Percentiles rank a stretch among this genome's conserved stretches.
Conservation (phyloP, 2,888 invertebrate genomes). For the Patella ulyssiponensis region DNA sequence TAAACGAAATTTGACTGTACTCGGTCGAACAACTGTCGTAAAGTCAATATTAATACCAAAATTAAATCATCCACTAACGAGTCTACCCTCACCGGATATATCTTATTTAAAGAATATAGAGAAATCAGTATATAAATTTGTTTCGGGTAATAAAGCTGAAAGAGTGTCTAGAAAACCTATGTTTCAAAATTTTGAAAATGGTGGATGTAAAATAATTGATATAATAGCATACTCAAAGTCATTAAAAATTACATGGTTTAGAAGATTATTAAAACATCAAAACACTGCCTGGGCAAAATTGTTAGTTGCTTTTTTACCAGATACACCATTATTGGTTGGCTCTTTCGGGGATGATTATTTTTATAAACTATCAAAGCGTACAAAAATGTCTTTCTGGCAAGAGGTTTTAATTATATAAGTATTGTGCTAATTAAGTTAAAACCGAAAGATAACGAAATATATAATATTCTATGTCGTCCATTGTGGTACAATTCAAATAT, state of each 20-base stretch:
- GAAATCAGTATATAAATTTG: neutral
- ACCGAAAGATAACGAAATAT: no score
- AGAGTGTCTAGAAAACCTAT: neutral
- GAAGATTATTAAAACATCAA: neutral
- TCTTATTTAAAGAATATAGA: neutral
- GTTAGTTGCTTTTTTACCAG: neutral
- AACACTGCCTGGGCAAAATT: neutral
- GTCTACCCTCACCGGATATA: neutral
- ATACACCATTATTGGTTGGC: neutral
- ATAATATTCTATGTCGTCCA: no score
- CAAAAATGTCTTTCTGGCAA: neutral
- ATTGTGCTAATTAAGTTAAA: no score
- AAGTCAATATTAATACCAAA: no score
- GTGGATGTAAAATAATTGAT: slow-evolving; percentile 2
- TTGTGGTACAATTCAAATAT: no score
- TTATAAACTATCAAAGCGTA: neutral
- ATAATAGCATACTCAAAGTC: neutral
- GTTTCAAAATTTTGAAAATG: slow-evolving; percentile 2
- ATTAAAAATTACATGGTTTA: neutral
- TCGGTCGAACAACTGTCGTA: no score
- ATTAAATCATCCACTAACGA: no score
- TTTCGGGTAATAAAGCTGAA: neutral
- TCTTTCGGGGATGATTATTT: slow-evolving; percentile 1
- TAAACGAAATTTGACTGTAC: no score
- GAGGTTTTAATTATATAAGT: no score